Evolutionary conservation across 2,888 invertebrate genomes (phyloP).

Genomic region (Nephrotoma flavescens): DNA sequence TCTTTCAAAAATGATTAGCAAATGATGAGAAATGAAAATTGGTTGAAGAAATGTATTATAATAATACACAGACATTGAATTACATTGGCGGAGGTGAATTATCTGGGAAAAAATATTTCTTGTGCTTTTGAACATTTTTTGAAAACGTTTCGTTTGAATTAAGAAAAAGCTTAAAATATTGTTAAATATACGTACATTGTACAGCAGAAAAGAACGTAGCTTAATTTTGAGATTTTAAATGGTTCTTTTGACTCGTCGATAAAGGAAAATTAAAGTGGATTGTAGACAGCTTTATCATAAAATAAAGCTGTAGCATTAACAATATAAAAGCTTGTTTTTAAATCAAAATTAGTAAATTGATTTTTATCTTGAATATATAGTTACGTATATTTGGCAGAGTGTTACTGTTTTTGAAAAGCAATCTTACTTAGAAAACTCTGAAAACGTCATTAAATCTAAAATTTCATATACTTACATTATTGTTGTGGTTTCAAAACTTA

Average conservation of each 20-base stretch:
- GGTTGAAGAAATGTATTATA: neutral
- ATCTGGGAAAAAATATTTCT: neutral
- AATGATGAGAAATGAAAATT: neutral
- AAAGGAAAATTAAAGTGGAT: neutral
- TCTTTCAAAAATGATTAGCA: neutral
- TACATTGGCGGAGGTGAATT: neutral
- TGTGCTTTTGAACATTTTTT: neutral
- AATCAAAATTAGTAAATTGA: no score
- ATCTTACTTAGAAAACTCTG: no score
- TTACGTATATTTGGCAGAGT: no score
- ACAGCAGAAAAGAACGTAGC: neutral
- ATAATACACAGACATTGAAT: neutral
- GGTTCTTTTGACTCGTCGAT: neutral
- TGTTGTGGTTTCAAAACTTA: neutral
- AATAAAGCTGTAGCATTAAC: no score
- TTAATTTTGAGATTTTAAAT: neutral
- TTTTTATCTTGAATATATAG: no score
- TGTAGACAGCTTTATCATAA: neutral
- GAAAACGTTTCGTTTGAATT: neutral
- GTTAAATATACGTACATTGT: neutral
- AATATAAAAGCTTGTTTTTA: no score
- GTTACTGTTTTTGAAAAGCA: no score
- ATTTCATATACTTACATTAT: neutral
- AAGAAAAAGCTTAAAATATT: neutral
- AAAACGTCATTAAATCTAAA: neutral